Base-by-base conservation (phyloP, 2,888 invertebrate species). In the Synergus umbraculus region DNA sequence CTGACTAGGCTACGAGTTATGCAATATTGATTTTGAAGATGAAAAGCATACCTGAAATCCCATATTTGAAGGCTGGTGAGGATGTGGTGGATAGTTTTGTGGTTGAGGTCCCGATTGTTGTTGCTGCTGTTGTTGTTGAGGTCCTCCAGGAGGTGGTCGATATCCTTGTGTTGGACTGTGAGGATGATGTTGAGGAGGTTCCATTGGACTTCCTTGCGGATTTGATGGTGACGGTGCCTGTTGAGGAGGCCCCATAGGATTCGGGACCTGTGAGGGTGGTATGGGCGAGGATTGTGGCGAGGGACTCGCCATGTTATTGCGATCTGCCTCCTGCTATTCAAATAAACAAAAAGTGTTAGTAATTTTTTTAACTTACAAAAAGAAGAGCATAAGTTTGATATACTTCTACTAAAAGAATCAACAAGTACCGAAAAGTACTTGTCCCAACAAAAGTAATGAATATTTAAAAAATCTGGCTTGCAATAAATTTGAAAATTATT, bases 231-330 rank as follows among this genome's bases (percentile, higher is more conserved):
- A 92, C 2, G 96, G 96, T 85, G 96, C 96, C 90, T 96, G 97
- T 7, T 96, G 96, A 7, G 97, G 97, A 4, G 97, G 97, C 0
- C 97, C 97, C 97, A 97, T 97, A 0, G 97, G 97, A 88, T 96
- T 96, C 22, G 97, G 96, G 8, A 96, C 96, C 93, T 97, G 97
- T 2, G 97, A 97, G 67, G 96, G 96, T 60, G 97, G 97, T 97
- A 97, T 97, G 58, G 97, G 97, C 89, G 96, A 97, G 85, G 95
- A 96, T 92, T 96, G 96, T 81, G 97, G 97, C 85, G 97, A 96
- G 80, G 97, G 96, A 91, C 96, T 97, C 88, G 96, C 95, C 97
- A 97, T 97, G 87, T 84, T 89, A 83, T 81, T 87, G 78, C 84
- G 79, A 69, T 88, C 86, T 54, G 85, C 78, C 81, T 88, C 87